Conservation (phyloP, 2,888 invertebrate species). For the Phyllotreta striolata region DNA sequence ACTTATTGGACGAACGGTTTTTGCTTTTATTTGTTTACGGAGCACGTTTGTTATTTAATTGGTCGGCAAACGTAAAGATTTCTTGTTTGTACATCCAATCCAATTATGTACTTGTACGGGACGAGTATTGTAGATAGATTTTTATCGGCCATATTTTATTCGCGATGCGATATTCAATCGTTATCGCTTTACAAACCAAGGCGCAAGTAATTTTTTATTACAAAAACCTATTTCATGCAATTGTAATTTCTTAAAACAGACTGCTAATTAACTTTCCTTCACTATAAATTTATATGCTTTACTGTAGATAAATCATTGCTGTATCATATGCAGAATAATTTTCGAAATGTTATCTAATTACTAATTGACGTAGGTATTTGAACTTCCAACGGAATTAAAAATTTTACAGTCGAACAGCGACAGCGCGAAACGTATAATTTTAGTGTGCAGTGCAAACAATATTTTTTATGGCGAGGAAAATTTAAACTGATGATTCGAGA, state of each 20-base stretch:
- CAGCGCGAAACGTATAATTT: too few relatives aligned
- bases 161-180: slow-evolving; percentile 14
- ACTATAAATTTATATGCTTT: too few relatives aligned
- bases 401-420: too few relatives aligned
- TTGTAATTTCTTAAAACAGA: slow-evolving; percentile 4
- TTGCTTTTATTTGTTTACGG: slow-evolving; percentile 29
- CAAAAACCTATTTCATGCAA: slow-evolving; percentile 4
- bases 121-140: slow-evolving; percentile 8
- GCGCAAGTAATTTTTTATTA: too few relatives aligned
- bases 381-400: too few relatives aligned
- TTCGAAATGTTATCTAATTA: too few relatives aligned
- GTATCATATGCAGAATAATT: too few relatives aligned
- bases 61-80: slow-evolving; percentile 21
- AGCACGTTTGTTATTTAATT: slow-evolving; percentile 23
- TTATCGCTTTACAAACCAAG: slow-evolving; percentile 1
- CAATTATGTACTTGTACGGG: slow-evolving; percentile 27
- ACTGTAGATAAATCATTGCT: too few relatives aligned
- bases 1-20: slow-evolving; percentile 28
- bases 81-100: slow-evolving; percentile 19
- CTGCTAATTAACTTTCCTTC: background rate
- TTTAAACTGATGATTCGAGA: too few relatives aligned
- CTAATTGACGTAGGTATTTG: too few relatives aligned
- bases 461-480: too few relatives aligned
- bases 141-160: slow-evolving; percentile 22
- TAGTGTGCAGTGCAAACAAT: too few relatives aligned